Percentiles rank a stretch among this genome's conserved stretches.
Evolutionary conservation across 35 echinoderm and acorn worm species (phyloP).

Genomic region (Ptychodera flava): DNA sequence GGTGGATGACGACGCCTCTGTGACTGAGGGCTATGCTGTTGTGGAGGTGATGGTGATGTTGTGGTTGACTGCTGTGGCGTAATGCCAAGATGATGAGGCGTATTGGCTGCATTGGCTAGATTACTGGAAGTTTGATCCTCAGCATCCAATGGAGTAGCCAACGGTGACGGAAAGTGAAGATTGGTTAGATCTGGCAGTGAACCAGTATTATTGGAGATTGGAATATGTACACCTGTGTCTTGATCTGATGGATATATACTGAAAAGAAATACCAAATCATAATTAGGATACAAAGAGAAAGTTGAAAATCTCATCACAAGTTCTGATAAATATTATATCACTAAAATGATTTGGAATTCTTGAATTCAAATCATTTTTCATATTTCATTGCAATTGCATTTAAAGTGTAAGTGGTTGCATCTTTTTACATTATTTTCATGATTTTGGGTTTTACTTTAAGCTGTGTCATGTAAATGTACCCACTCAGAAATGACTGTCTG

Average conservation of each 20-base stretch:
- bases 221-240: constrained; percentile 74
- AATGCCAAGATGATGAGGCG: not conserved
- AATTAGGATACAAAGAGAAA: too few relatives aligned
- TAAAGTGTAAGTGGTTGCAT: too few relatives aligned
- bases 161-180: constrained; percentile 96
- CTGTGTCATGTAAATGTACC: too few relatives aligned
- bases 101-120: not conserved
- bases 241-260: constrained; percentile 92
- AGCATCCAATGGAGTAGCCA: constrained; percentile 87
- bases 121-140: constrained; percentile 55
- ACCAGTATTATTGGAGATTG: constrained; percentile 92
- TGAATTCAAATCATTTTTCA: too few relatives aligned
- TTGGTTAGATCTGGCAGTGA: constrained; percentile 97
- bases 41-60: not conserved
- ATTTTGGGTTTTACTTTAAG: too few relatives aligned
- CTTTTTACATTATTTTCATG: too few relatives aligned
- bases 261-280: constrained; percentile 14
- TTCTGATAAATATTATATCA: too few relatives aligned
- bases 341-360: too few relatives aligned
- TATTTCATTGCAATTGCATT: too few relatives aligned
- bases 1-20: not conserved
- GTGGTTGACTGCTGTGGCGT: not conserved
- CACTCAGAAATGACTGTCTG: too few relatives aligned
- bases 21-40: not conserved
- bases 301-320: too few relatives aligned